Base-by-base conservation (phyloP, 2,888 invertebrate species). In the Sturmia bella region DNA sequence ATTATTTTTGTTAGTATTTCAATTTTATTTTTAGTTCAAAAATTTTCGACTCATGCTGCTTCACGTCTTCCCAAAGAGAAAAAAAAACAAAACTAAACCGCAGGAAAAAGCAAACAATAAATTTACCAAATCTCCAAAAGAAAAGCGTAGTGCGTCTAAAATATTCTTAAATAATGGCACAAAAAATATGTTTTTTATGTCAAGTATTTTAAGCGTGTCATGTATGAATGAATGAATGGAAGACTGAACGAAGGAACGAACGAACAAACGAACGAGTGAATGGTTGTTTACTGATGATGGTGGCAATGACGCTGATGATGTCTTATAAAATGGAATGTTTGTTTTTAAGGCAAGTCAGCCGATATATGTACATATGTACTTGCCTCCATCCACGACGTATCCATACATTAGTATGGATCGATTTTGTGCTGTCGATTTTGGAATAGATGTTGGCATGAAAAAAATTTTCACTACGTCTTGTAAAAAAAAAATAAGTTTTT, bases 291-390 rank as follows among this genome's bases (percentile, higher is more conserved):
- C n/a, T 50, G 50, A 41, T 32, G 39, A n/a, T 45, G 66, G 3
- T 43, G 52, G 13, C 21, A 43, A 37, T 37, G 27, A 37, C 7
- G 52, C 32, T 54, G 48, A 72, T 66, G 78, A 78, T 78, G 78
- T 73, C 78, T 78, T 78, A 66, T 52, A 17, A 66, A 78, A 73
- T 78, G 78, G 66, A 78, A 78, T 78, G 64, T 78, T 68, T 76
- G 37, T 66, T 57, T 32, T 59, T 54, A 39, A 39, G 43, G 63
- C 56, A 66, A 72, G 41, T 37, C 32, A 32, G 9, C 32, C 21
- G 32, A 43, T 15, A 3, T 24, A 32, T 45, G 61, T n/a, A n/a
- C n/a, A n/a, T n/a, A n/a, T n/a, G n/a, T n/a, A n/a, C n/a, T n/a
- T n/a, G n/a, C n/a, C n/a, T n/a, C n/a, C n/a, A n/a, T n/a, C n/a